Evolutionary conservation across 2,113 vertebrate genomes (phyloP).

Genomic region (Aviceda subcristata): DNA sequence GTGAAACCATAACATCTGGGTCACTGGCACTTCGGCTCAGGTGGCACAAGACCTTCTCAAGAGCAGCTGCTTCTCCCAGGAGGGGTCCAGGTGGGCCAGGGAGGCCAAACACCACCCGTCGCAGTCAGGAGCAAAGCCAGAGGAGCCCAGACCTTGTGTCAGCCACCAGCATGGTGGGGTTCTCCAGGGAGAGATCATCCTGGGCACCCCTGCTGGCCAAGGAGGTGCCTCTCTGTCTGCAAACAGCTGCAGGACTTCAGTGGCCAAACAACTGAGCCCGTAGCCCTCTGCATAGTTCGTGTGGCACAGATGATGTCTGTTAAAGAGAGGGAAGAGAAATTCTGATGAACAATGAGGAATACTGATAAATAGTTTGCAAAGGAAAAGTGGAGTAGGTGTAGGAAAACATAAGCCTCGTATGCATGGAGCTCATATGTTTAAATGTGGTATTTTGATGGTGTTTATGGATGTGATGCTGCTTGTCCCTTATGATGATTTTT

Average conservation of each 20-base stretch:
- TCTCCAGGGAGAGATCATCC: background rate
- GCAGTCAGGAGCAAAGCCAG: background rate
- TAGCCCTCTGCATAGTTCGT: background rate
- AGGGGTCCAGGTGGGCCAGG: background rate
- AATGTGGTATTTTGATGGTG: background rate
- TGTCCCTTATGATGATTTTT: constrained; percentile 59
- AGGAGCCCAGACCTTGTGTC: background rate
- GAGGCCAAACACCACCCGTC: background rate
- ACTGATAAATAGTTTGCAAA: background rate
- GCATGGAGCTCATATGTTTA: background rate
- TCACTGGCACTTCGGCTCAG: background rate
- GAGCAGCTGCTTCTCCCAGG: background rate
- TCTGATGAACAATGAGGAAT: background rate
- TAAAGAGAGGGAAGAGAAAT: background rate
- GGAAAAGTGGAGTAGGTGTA: background rate
- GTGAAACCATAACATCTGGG: fast-evolving
- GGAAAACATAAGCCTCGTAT: background rate
- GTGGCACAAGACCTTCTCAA: background rate
- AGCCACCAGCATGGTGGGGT: background rate
- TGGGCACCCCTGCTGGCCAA: background rate
- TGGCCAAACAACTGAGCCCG: background rate
- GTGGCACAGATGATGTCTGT: background rate
- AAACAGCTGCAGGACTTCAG: background rate
- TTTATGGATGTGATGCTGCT: background rate
- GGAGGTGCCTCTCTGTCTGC: background rate